phyloP scores from a whole-genome alignment of 2,113 vertebrate species.

The Petrocephalus zakoni region DNA sequence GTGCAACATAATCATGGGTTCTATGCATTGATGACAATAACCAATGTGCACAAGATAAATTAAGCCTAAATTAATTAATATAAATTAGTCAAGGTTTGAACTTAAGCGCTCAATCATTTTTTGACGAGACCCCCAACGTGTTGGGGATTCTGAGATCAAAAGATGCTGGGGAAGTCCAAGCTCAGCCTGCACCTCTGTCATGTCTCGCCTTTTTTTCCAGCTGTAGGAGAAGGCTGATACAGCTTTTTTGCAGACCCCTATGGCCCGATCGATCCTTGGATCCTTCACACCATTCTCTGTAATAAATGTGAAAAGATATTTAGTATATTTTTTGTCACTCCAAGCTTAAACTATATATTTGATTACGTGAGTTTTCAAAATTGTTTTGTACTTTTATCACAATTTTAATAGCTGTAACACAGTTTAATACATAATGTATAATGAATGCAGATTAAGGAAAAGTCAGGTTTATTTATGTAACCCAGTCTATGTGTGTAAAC shows the following conservation, averaged over 20 bases:
- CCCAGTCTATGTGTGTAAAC: not conserved
- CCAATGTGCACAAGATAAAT: too few relatives aligned
- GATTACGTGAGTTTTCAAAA: constrained; percentile 9
- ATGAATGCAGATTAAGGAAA: not conserved
- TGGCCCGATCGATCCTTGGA: constrained; percentile 15
- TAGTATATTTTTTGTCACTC: constrained; percentile 7
- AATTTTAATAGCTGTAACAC: not conserved
- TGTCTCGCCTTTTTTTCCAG: constrained; percentile 25
- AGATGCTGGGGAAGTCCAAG: constrained; percentile 22
- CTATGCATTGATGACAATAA: too few relatives aligned
- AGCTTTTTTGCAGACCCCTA: constrained; percentile 20
- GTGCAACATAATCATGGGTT: too few relatives aligned
- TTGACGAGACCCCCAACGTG: constrained; percentile 22
- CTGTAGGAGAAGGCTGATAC: constrained; percentile 18
- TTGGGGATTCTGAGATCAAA: constrained; percentile 21
- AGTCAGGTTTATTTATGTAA: not conserved
- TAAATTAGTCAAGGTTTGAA: too few relatives aligned
- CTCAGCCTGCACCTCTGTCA: constrained; percentile 20
- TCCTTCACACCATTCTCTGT: constrained; percentile 23
- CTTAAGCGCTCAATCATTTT: constrained; percentile 20
- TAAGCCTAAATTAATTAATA: too few relatives aligned
- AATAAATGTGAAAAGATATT: constrained; percentile 17
- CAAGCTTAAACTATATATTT: constrained; percentile 11
- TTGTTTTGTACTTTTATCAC: constrained; percentile 6
- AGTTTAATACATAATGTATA: not conserved